Evolutionary conservation across 2,888 invertebrate species (phyloP).

Genomic region (Lithodes maja): DNA sequence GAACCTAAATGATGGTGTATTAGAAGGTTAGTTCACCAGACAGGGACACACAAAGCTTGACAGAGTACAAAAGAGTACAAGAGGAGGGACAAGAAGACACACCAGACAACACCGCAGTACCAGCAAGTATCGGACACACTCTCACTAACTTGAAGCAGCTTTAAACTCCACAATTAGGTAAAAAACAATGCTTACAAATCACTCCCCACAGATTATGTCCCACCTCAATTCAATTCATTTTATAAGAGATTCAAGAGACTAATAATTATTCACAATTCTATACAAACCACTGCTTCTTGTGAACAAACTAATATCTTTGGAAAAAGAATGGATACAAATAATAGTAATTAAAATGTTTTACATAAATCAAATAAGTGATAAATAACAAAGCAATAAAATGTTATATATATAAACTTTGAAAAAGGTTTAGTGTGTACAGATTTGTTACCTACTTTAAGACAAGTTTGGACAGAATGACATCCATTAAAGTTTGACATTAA

Average conservation of each 20-base stretch:
- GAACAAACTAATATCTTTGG: neutral
- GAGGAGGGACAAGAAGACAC: constrained; percentile 43
- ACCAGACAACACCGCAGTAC: constrained; percentile 43
- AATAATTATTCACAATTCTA: constrained; percentile 13
- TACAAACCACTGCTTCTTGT: no score
- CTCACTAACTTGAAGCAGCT: constrained; percentile 17
- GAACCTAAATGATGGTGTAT: no score
- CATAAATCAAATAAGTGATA: no score
- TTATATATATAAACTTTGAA: no score
- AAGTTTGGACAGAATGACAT: no score
- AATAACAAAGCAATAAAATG: no score
- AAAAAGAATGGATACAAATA: neutral
- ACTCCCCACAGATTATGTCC: constrained; percentile 45
- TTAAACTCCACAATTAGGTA: constrained; percentile 12
- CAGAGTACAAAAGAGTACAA: neutral
- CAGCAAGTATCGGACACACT: constrained; percentile 40
- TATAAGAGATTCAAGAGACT: constrained; percentile 4
- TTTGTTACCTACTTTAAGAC: no score
- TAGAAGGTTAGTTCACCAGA: neutral
- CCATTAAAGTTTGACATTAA: no score
- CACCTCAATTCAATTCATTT: constrained; percentile 15
- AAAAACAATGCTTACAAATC: constrained; percentile 46
- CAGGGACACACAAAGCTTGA: constrained; percentile 54
- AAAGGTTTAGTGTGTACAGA: no score
- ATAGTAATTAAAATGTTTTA: no score